These are phyloP conservation scores for Cyaniris semiargus DNA, from an alignment of 2,888 invertebrate species.

Conservation along the genomic window DNA sequence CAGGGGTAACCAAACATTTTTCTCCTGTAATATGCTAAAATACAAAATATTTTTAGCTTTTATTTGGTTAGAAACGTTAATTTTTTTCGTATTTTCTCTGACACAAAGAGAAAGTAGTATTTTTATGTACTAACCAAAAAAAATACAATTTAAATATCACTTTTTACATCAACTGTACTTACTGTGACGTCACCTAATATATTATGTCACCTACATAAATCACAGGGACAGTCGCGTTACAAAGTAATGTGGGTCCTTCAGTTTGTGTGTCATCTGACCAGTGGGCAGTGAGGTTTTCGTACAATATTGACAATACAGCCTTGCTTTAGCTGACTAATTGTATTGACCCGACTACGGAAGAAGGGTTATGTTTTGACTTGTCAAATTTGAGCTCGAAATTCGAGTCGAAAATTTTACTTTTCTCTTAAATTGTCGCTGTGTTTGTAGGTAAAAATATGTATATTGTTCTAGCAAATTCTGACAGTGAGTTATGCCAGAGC, in stretches of 20 bases:
- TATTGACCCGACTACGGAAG: not conserved
- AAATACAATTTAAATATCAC: not conserved
- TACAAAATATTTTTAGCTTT: too few relatives aligned
- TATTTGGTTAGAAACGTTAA: too few relatives aligned
- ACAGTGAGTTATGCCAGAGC: not conserved
- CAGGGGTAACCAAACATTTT: too few relatives aligned
- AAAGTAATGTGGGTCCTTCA: slow-evolving; percentile 1
- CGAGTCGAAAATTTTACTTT: too few relatives aligned
- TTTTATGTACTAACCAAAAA: too few relatives aligned
- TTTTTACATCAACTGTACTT: not conserved
- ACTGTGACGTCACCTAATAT: not conserved
- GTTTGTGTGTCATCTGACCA: not conserved
- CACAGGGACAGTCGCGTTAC: not conserved
- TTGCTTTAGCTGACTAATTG: not conserved
- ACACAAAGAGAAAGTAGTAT: too few relatives aligned
- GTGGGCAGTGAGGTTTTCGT: not conserved
- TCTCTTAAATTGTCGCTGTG: too few relatives aligned
- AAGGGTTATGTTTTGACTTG: not conserved
- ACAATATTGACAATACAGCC: not conserved
- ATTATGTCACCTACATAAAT: not conserved
- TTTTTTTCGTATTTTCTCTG: too few relatives aligned
- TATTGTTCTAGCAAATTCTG: too few relatives aligned
- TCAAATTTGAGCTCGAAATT: too few relatives aligned
- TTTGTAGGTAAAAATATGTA: too few relatives aligned
- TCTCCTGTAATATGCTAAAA: too few relatives aligned